Base-by-base conservation (phyloP, 2,113 vertebrate species). In the Leiothrix lutea region DNA sequence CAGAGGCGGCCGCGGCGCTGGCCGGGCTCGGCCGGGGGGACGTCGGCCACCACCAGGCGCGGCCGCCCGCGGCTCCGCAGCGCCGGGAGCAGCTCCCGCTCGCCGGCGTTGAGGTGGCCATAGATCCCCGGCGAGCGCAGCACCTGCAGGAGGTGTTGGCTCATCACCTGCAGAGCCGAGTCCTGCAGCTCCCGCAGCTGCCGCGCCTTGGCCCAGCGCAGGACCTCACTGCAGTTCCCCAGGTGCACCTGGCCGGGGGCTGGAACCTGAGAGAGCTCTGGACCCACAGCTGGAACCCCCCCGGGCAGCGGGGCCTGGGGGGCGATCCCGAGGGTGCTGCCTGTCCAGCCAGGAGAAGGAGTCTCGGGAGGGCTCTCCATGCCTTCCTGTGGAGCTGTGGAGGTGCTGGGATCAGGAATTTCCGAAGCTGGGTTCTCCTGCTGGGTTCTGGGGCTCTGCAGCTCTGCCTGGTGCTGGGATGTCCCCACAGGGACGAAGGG, bases 121-220 rank as follows among this genome's bases (percentile, higher is more conserved):
- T 99, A 99, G 96, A 99, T 96, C 45, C 94, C 96, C 0, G 98
- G 98, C 60, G 98, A 99, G 84, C 96, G 97, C 36, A 99, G 98
- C 28, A 99, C 99, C 77, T 99, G 98, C 8, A 99, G 97, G 83
- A 99, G 99, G 97, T 99, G 99, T 94, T 98, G 97, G 0, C 99
- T 99, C 99, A 99, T 99, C 67, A 99, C 98, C 84, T 93, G 96
- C 98, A 99, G 78, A 2, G 98, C 98, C 0, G 98, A 98, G 47
- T 98, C 96, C 90, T 96, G 98, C 51, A 98, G 95, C 11, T 75
- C 62, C 36, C 82, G 67, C 33, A 98, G 97, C 21, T 94, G 95
- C 45, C 97, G 96, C 22, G 97, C 98, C 96, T 99, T 99, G 91
- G 99, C 99, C 62, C 93, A 45, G 58, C 94, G 87, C 71, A 99